A percentile compares a stretch with the other conserved stretches of the same genome.
Evolutionary conservation across 1,140 invertebrate genomes (phyloP).

Genomic region (Listronotus oregonensis): DNA sequence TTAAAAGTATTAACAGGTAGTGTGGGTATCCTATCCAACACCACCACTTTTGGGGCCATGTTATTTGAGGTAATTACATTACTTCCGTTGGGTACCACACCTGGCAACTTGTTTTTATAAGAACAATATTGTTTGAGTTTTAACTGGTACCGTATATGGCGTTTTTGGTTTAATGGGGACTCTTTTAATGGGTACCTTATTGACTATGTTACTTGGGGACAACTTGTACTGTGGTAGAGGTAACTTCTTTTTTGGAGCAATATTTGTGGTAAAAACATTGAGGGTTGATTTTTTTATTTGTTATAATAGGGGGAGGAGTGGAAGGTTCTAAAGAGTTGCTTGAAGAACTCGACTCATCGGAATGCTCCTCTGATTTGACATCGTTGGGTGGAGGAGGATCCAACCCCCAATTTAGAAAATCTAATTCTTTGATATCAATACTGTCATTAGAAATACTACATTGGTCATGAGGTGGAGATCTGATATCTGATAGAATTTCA

Average conservation of each 20-base stretch:
- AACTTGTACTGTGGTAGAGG: slow-evolving; percentile 17
- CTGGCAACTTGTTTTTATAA: slow-evolving; percentile 40
- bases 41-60: slow-evolving; percentile 38
- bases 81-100: neutral
- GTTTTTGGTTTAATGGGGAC: slow-evolving; percentile 43
- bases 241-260: slow-evolving; percentile 10
- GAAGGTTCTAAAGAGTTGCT: slow-evolving; percentile 22
- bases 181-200: slow-evolving; percentile 32
- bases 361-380: slow-evolving; percentile 20
- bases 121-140: slow-evolving; percentile 36
- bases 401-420: slow-evolving; percentile 40
- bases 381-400: slow-evolving; percentile 39
- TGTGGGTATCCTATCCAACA: slow-evolving; percentile 44
- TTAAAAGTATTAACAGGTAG: slow-evolving; percentile 21
- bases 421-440: slow-evolving; percentile 39
- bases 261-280: neutral
- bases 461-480: slow-evolving; percentile 22
- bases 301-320: slow-evolving; percentile 6
- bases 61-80: neutral
- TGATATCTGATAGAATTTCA: slow-evolving; percentile 50
- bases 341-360: slow-evolving; percentile 20
- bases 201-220: slow-evolving; percentile 20
- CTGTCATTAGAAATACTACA: slow-evolving; percentile 35
- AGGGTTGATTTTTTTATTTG: neutral
- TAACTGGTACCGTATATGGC: slow-evolving; percentile 30